Percentiles rank a stretch among this genome's conserved stretches.
These are phyloP conservation scores for Onychomys arenicola DNA, from an alignment of 2,797 vertebrate genomes.

Conservation along the genomic window DNA sequence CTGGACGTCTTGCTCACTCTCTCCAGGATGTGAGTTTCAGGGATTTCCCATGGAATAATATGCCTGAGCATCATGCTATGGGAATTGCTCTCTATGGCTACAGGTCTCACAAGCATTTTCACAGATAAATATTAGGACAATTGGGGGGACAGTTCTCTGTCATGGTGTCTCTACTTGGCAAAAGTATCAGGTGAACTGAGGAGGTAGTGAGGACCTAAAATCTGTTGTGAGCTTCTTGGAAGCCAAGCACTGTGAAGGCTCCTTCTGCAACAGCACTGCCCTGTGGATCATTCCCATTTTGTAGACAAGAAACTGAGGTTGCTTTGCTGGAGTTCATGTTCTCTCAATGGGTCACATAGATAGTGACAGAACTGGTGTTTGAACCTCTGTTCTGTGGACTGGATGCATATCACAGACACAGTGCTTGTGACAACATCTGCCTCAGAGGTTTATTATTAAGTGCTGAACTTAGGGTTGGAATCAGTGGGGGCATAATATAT, in stretches of 20 bases:
- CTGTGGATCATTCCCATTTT: not conserved
- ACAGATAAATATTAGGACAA: not conserved
- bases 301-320: not conserved
- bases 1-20: not conserved
- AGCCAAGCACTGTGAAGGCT: not conserved
- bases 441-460: not conserved
- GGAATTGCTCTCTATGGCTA: not conserved
- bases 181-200: not conserved
- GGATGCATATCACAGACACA: not conserved
- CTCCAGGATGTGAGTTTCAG: not conserved
- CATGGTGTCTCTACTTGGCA: not conserved
- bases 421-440: not conserved
- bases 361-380: not conserved
- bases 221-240: not conserved
- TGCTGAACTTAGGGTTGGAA: not conserved
- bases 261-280: not conserved
- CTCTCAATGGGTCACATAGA: not conserved
- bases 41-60: not conserved
- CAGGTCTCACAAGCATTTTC: constrained; percentile 17
- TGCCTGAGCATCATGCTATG: not conserved
- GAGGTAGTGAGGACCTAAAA: not conserved
- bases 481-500: not conserved
- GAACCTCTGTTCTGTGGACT: not conserved
- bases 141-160: not conserved
- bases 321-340: not conserved